Base-by-base conservation (phyloP, 2,888 invertebrate species). In the Ariolimax columbianus region DNA sequence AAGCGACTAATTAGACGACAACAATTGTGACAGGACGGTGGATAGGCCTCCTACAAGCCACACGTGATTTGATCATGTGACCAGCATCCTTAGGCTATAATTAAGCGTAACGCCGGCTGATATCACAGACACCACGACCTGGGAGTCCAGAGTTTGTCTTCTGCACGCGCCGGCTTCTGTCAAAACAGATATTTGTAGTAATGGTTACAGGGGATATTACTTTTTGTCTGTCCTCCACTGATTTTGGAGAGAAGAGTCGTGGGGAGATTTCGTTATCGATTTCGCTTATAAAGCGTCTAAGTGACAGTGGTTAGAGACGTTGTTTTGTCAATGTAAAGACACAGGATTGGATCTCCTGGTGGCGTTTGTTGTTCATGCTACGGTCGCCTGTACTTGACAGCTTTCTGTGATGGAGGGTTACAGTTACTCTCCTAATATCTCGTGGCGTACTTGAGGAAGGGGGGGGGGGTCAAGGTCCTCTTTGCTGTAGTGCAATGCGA, bases 61-160 rank as follows among this genome's bases (percentile, higher is more conserved):
- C 82, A 82, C 82, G 72, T 82, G 82, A 36, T 73, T 72, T 30
- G 30, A 82, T 82, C 82, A 82, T 40, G 55, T 73, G 82, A 59
- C 73, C 70, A 26, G 17, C 66, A 70, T 43, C 80, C 55, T n/a
- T 0, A 30, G 73, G 80, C 70, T 68, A 81, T 81, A 81, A 81
- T 81, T 81, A 81, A 70, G 23, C 47, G 40, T n/a, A 23, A 40
- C 38, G 40, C 4, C 23, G 55, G 19, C 26, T 72, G 72, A 72
- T 72, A 40, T 40, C 40, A 40, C 72, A 14, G 40, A 72, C 23
- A 23, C 40, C 11, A n/a, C n/a, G 72, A 38, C 38, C 2, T 38
- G 72, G 23, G 26, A 40, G 19, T 0, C 23, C 7, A 23, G 26
- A 72, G 72, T 72, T 72, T 72, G 72, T 72, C 23, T 19, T 55